Base-by-base conservation (phyloP, 2,888 invertebrate genomes). In the Diaperis boleti region DNA sequence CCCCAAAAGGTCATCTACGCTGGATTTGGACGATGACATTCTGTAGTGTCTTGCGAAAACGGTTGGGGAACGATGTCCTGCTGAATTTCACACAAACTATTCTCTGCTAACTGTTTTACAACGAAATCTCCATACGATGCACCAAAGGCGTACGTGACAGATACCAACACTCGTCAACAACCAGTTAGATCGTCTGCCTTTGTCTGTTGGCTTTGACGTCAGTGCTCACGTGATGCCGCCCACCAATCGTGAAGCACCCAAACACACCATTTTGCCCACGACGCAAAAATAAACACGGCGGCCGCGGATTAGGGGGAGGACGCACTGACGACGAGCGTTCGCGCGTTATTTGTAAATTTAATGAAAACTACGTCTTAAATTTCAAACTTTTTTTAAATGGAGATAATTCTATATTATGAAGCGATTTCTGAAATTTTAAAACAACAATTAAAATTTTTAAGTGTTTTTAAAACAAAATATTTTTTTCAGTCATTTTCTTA, bases 1-100 rank as follows among this genome's bases (percentile, higher is more conserved):
- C 72, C 80, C 81, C 56, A 81, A 74, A 60, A 80, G 73, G 75
- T 82, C 82, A 71, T 81, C 82, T 64, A 76, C 70, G 70, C 79
- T 81, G 33, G 80, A 79, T 79, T 80, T 81, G 18, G 80, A 78
- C 22, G 81, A 80, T 75, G 81, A 79, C 81, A 81, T 82, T 68
- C 73, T 73, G 50, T 47, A 50, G 62, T 17, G 44, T 47, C 54
- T 67, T 22, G 33, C 37, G 11, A 50, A 57, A 61, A 66, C 26
- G 37, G 35, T 33, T 22, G 10, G 39, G 64, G 49, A 64, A 31
- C 11, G 15, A 41, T n/a, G 41, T 41, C 14, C 10, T 11, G 7
- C 15, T 29, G 13, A 33, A 65, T n/a, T 44, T 7, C 11, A 61
- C 52, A 52, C 45, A 14, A 31, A 39, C 33, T 42, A 49, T 39